phyloP scores from a whole-genome alignment of 1,140 invertebrate species.

The Melanaphis sacchari region DNA sequence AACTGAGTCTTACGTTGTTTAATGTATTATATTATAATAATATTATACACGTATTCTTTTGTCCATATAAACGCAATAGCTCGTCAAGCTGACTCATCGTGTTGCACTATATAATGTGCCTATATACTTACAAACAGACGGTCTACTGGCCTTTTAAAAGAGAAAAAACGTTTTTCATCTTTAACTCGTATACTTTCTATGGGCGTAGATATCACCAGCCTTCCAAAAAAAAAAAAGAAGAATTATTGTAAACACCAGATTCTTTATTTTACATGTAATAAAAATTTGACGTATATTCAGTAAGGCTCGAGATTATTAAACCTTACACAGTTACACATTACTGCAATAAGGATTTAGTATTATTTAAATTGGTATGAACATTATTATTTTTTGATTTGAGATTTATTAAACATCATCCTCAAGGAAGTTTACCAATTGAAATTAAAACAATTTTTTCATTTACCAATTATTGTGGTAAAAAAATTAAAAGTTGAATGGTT shows the following conservation, averaged over 20 bases:
- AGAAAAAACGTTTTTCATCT: slow-evolving; percentile 5
- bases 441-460: background rate
- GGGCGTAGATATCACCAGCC: background rate
- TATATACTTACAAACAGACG: background rate
- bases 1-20: slow-evolving; percentile 14
- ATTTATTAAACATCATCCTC: background rate
- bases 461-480: background rate
- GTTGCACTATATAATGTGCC: background rate
- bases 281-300: background rate
- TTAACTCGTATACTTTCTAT: background rate
- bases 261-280: fast-evolving
- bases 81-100: slow-evolving; percentile 5
- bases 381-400: background rate
- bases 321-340: background rate
- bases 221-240: background rate
- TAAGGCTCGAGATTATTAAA: background rate
- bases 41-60: slow-evolving; percentile 18
- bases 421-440: background rate
- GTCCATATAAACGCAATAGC: background rate
- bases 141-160: background rate
- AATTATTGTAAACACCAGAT: background rate
- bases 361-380: background rate
- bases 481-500: background rate
- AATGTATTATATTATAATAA: background rate
- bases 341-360: no score